Conservation (phyloP, 1,140 invertebrate species). For the Drosophila chauvacae region DNA sequence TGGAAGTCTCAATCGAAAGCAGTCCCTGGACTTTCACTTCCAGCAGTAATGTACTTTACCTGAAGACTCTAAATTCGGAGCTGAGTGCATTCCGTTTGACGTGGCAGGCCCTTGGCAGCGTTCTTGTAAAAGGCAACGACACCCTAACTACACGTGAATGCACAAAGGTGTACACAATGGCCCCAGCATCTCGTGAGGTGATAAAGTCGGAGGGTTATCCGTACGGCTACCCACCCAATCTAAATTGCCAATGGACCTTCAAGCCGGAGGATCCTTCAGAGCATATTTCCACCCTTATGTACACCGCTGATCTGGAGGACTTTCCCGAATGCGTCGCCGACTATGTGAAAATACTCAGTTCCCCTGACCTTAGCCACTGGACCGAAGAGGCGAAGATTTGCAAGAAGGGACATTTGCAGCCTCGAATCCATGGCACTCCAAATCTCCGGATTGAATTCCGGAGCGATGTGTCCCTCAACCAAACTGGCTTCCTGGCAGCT, state of each 20-base stretch:
- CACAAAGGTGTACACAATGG: conserved; percentile 18
- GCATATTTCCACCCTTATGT: conserved; percentile 87
- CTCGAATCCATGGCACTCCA: conserved; percentile 64
- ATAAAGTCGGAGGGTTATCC: conserved; percentile 93
- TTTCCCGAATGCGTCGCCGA: conserved; percentile 86
- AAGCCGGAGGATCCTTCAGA: conserved; percentile 85
- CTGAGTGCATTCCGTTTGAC: conserved; percentile 86
- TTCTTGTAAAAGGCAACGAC: conserved; percentile 14
- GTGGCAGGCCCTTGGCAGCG: conserved; percentile 85
- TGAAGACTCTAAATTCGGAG: conserved; percentile 85
- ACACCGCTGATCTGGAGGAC: conserved; percentile 86
- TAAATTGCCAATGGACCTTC: conserved; percentile 92
- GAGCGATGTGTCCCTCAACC: conserved; percentile 84
- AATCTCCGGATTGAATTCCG: conserved; percentile 84
- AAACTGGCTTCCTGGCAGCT: conserved; percentile 86
- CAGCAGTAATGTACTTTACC: conserved; percentile 87
- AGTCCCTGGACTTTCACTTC: conserved; percentile 86
- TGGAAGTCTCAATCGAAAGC: conserved; percentile 84
- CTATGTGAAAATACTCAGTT: conserved; percentile 83
- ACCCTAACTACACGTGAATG: conserved; percentile 34
- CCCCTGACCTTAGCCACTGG: conserved; percentile 62
- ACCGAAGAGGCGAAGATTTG: conserved; percentile 82
- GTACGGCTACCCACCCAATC: conserved; percentile 87
- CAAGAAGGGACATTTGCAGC: not conserved
- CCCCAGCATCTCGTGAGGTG: conserved; percentile 22